Conservation (phyloP, 2,888 invertebrate genomes). For the Ochropleura plecta region DNA sequence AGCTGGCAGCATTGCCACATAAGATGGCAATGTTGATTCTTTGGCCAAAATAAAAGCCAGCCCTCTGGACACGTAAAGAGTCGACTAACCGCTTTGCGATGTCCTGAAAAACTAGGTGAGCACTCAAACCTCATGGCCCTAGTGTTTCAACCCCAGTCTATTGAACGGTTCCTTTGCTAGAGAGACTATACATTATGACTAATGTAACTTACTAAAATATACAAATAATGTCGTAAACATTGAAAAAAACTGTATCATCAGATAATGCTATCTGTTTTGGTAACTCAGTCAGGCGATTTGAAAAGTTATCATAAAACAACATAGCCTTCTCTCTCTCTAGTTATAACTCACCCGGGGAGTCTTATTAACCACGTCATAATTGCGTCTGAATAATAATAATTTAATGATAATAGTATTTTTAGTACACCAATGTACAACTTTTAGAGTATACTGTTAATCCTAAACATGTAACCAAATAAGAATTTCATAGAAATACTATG, state of each 20-base stretch:
- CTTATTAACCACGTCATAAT: slow-evolving; percentile 1
- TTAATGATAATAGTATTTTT: slow-evolving; percentile 19
- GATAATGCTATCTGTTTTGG: slow-evolving; percentile 16
- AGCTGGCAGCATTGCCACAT: too few relatives aligned
- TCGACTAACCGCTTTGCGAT: too few relatives aligned
- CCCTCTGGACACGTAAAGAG: too few relatives aligned
- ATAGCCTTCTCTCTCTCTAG: too few relatives aligned
- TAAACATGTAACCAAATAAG: neutral
- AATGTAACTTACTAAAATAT: neutral
- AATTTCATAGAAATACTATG: neutral
- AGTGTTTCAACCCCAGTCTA: too few relatives aligned
- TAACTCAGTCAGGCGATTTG: slow-evolving; percentile 7
- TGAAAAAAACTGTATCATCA: neutral
- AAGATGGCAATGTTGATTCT: too few relatives aligned
- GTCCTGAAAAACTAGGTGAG: too few relatives aligned
- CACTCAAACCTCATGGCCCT: too few relatives aligned
- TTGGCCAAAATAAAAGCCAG: too few relatives aligned
- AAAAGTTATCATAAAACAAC: slow-evolving; percentile 21
- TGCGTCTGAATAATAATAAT: slow-evolving; percentile 12
- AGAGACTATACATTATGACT: neutral
- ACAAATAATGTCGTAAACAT: slow-evolving; percentile 1
- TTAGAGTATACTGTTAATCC: neutral
- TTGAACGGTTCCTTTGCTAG: neutral
- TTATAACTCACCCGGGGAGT: slow-evolving; percentile 10
- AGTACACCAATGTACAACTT: neutral